These are phyloP conservation scores for Mus pahari DNA, from an alignment of 2,113 vertebrate genomes.

Conservation along the genomic window DNA sequence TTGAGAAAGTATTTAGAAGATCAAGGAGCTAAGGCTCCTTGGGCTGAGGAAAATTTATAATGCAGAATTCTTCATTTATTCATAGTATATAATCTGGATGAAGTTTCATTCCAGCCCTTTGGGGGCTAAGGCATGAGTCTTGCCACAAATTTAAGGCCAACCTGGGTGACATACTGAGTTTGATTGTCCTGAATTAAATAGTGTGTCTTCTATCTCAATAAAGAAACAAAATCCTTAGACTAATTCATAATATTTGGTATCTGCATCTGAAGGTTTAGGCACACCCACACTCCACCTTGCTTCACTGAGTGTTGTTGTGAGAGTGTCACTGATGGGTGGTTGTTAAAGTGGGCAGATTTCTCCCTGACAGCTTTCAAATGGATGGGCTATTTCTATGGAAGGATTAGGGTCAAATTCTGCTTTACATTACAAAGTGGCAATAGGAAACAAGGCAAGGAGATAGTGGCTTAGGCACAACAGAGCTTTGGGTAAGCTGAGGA, in stretches of 20 bases:
- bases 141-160: neutral
- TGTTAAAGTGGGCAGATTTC: neutral
- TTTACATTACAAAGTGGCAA: neutral
- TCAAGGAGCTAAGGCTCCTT: neutral
- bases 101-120: neutral
- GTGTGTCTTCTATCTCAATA: neutral
- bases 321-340: neutral
- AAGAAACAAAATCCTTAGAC: neutral
- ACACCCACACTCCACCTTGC: rapidly evolving
- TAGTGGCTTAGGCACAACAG: neutral
- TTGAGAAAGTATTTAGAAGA: neutral
- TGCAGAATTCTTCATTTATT: slow-evolving; percentile 4
- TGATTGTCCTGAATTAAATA: neutral
- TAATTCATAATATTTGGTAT: neutral
- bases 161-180: neutral
- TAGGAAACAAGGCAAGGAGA: neutral
- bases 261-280: neutral
- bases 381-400: neutral
- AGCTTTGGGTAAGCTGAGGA: neutral
- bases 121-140: neutral
- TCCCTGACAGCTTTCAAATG: neutral
- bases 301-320: neutral
- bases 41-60: neutral
- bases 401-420: neutral
- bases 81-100: neutral